A percentile compares a stretch with the other conserved stretches of the same genome.
phyloP scores from a whole-genome alignment of 2,113 vertebrate genomes.

The Uria aalge region DNA sequence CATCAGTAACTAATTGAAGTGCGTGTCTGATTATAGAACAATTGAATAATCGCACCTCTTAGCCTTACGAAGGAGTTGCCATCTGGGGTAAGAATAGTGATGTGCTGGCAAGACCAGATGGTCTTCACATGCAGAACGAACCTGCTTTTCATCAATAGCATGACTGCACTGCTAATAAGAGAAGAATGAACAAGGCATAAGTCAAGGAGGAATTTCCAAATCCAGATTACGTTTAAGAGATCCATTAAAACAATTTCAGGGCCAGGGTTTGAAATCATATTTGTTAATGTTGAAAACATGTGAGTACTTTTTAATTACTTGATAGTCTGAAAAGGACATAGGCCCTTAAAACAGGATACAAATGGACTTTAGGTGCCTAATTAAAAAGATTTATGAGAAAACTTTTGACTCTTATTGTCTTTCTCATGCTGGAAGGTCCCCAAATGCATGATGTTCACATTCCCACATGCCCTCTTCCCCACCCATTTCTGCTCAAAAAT shows the following conservation, averaged over 20 bases:
- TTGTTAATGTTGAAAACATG: background rate
- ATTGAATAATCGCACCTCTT: conserved; percentile 11
- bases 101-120: conserved; percentile 18
- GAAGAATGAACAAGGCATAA: background rate
- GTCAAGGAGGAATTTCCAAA: background rate
- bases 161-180: conserved; percentile 17
- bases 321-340: background rate
- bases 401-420: background rate
- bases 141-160: background rate
- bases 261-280: background rate
- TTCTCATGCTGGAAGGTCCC: background rate
- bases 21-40: background rate
- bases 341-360: background rate
- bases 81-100: background rate
- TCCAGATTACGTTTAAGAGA: background rate
- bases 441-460: background rate
- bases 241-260: background rate
- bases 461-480: background rate
- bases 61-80: conserved; percentile 22
- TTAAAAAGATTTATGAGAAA: background rate
- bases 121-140: background rate
- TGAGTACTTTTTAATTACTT: background rate
- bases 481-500: background rate
- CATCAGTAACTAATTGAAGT: background rate
- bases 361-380: background rate